These are phyloP conservation scores for Jaculus jaculus DNA, from an alignment of 2,113 vertebrate species.

Conservation along the genomic window DNA sequence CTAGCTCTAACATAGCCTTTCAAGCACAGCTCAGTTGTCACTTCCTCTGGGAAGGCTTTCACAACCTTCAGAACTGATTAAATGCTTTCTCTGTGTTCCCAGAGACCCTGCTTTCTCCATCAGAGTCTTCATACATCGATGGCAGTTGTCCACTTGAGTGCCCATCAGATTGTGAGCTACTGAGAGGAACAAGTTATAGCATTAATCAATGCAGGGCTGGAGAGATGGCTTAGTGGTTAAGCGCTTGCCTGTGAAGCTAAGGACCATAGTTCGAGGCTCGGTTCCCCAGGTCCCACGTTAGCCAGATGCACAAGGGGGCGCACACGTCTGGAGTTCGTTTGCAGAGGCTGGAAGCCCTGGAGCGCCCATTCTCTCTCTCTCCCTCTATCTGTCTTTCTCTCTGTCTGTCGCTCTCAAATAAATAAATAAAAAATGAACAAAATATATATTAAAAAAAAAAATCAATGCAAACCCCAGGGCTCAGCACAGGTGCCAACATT, in stretches of 20 bases:
- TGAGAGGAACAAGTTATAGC: neutral
- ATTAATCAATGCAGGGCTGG: neutral
- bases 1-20: slow-evolving; percentile 18
- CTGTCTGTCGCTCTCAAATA: too few relatives aligned
- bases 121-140: neutral
- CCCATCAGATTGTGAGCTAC: neutral
- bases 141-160: neutral
- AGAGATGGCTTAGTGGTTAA: too few relatives aligned
- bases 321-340: too few relatives aligned
- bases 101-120: neutral
- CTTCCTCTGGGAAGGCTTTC: slow-evolving; percentile 5
- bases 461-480: neutral
- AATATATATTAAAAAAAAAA: too few relatives aligned
- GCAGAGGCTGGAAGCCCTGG: too few relatives aligned
- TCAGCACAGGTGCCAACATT: neutral
- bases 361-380: too few relatives aligned
- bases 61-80: neutral
- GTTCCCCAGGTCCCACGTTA: too few relatives aligned
- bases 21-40: neutral
- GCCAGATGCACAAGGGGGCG: too few relatives aligned
- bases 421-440: too few relatives aligned
- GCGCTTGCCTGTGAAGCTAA: too few relatives aligned
- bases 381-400: too few relatives aligned
- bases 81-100: neutral
- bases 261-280: too few relatives aligned